Percentiles rank a stretch among this genome's conserved stretches.
These are phyloP conservation scores for Balaeniceps rex DNA, from an alignment of 2,113 vertebrate genomes.

Conservation along the genomic window DNA sequence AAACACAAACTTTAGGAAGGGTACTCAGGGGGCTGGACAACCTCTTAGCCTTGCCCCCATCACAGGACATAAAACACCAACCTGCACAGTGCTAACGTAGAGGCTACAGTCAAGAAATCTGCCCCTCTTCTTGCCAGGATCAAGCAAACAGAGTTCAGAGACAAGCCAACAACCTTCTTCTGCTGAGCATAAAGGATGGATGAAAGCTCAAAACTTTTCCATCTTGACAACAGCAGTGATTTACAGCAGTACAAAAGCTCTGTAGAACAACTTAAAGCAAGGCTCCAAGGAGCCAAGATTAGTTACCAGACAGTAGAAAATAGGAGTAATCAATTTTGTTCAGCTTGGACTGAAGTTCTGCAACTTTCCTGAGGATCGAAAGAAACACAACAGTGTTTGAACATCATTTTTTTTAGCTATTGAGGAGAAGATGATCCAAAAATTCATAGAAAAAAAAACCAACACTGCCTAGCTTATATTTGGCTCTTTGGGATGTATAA, in stretches of 20 bases:
- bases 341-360: background rate
- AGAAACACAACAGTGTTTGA: background rate
- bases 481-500: background rate
- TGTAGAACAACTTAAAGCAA: constrained; percentile 12
- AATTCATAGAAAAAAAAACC: background rate
- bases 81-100: background rate
- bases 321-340: constrained; percentile 36
- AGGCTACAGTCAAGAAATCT: background rate
- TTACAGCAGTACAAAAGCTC: constrained; percentile 45
- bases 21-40: background rate
- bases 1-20: rapidly evolving
- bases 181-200: background rate
- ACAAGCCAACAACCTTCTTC: background rate
- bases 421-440: background rate
- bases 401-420: background rate
- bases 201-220: constrained; percentile 10
- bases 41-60: background rate
- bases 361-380: background rate
- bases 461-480: background rate
- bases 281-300: constrained; percentile 12
- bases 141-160: background rate
- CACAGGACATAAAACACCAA: background rate
- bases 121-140: background rate
- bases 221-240: constrained; percentile 27
- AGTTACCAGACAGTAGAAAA: constrained; percentile 39